Base-by-base conservation (phyloP, 1,140 invertebrate species). In the Plectus sambesii region DNA sequence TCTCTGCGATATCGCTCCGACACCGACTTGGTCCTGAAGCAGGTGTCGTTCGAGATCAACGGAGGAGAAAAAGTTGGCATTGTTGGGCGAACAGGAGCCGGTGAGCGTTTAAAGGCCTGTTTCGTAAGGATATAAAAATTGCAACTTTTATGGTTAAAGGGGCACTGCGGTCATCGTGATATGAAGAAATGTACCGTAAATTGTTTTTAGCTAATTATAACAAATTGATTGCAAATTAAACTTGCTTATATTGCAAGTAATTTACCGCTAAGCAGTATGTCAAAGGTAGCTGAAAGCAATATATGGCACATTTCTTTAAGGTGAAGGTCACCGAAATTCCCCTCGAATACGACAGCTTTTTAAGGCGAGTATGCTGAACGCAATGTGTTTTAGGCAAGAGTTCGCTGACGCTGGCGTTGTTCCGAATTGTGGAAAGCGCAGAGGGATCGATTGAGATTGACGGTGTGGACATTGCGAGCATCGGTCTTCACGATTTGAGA, bases 371-470 rank as follows among this genome's bases (percentile, higher is more conserved):
- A 15, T 56, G 8, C 5, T 55, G n/a, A n/a, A n/a, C n/a, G n/a
- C n/a, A n/a, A n/a, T n/a, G n/a, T 22, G 26, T 36, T 59, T 27
- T 27, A 60, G 88, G 88, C 12, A 93, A 93, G 69, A 86, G 84
- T 0, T 89, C 87, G 0, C 71, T 92, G 12, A 74, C 69, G 2
- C 53, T 75, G 23, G 69, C 71, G 22, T 50, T 77, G 29, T 78
- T 77, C 57, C 67, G 75, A 8, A 69, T 76, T 45, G 66, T 77
- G 29, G 71, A 76, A 36, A 58, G 74, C 5, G 56, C 49, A n/a
- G 58, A 63, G 26, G 76, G 74, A 6, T 47, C 57, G 36, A 77
- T 85, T 30, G 52, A 59, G 0, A 81, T 87, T 42, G 85, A 87
- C 63, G 76, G 68, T 9, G 67, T 79, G 0, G 76, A 83, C 46